Base-by-base conservation (phyloP, 2,797 vertebrate genomes). In the Enteromius unitaeniatus region DNA sequence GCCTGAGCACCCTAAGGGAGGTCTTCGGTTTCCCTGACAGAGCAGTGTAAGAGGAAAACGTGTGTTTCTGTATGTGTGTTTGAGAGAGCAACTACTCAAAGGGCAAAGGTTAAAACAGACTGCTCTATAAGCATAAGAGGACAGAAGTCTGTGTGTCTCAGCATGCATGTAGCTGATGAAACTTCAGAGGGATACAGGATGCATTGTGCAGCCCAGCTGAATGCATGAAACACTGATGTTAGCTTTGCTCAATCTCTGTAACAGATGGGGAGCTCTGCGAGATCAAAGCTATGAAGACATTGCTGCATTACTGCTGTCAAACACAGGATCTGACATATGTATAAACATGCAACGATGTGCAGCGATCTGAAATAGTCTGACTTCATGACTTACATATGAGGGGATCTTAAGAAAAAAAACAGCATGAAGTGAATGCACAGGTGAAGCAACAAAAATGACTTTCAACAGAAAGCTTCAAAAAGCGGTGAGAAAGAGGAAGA, bases 1-100 rank as follows among this genome's bases (percentile, higher is more conserved):
- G 51, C 64, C 78, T 73, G 26, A 78, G 74, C 10, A 37, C 79
- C 85, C 83, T 79, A 45, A 85, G 86, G 86, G 80, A 84, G 83
- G 68, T 82, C 84, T 83, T 76, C 67, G 78, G 88, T 88, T 47
- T 78, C 64, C 55, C 73, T 86, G 67, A 83, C 47, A 83, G 73
- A 79, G 55, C 37, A 45, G 37, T 15, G 23, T 49, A 28, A n/a
- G 68, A 74, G 58, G 68, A 84, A 75, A 65, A 51, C 60, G 45
- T 79, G 45, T 1, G 37, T n/a, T 40, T 69, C 37, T 78, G 64
- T 49, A 10, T 58, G 60, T 51, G 69, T 68, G 70, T 69, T 73
- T 81, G 28, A 55, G 28, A 15, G 23, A 21, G 6, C 37, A 37
- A 51, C 19, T 23, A 37, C 49, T 55, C 5, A 14, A 28, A 10